These are phyloP conservation scores for Oscheius onirici DNA, from an alignment of 2,888 invertebrate species.

Conservation along the genomic window DNA sequence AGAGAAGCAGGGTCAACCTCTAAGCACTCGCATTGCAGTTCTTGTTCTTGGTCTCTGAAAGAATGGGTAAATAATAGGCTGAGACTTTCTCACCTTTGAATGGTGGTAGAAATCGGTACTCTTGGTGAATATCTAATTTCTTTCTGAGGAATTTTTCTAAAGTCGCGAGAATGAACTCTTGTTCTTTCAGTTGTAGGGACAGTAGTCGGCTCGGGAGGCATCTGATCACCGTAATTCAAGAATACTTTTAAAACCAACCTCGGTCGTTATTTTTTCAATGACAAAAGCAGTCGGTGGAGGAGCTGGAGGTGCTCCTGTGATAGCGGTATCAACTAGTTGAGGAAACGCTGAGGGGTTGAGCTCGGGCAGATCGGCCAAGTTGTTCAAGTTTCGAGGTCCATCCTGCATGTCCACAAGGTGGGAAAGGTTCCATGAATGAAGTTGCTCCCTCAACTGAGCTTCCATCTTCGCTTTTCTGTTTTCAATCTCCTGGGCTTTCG, in stretches of 20 bases:
- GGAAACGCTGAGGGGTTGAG: constrained; percentile 8
- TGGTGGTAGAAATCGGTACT: constrained; percentile 7
- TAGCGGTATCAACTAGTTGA: constrained; percentile 7
- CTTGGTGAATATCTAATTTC: constrained; percentile 1
- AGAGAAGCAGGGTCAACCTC: neutral
- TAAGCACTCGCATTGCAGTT: constrained; percentile 2
- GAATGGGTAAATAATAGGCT: neutral
- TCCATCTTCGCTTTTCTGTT: constrained; percentile 48
- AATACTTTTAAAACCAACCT: neutral
- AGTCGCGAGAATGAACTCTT: constrained; percentile 3
- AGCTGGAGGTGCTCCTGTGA: constrained; percentile 15
- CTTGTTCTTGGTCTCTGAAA: constrained; percentile 11
- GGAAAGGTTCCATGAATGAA: constrained; percentile 44
- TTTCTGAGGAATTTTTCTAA: neutral
- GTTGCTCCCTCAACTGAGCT: constrained; percentile 47
- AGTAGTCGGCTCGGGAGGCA: neutral
- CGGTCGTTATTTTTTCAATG: neutral
- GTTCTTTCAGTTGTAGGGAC: neutral
- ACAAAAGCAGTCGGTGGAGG: neutral
- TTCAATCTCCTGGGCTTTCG: constrained; percentile 53
- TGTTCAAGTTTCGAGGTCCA: neutral
- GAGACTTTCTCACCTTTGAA: neutral
- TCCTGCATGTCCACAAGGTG: constrained; percentile 13
- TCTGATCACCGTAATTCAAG: neutral
- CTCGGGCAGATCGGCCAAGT: constrained; percentile 17